Conservation (phyloP, 2,888 invertebrate genomes). For the Conistra vaccinii region DNA sequence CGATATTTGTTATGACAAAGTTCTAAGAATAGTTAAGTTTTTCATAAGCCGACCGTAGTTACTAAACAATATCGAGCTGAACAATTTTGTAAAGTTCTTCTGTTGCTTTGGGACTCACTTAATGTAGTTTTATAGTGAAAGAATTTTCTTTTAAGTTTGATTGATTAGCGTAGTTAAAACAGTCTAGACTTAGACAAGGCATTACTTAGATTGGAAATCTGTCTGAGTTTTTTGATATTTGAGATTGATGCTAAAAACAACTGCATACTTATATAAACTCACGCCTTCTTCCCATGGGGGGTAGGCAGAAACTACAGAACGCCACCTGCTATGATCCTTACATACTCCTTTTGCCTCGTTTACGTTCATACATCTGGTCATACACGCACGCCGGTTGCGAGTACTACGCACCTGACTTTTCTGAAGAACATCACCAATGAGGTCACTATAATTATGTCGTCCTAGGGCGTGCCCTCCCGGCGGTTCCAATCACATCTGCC, state of each 20-base stretch:
- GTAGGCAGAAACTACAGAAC: no score
- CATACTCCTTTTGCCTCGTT: no score
- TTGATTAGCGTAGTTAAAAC: slow-evolving; percentile 26
- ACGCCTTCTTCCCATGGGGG: no score
- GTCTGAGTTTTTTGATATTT: not conserved
- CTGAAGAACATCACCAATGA: no score
- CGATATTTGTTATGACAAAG: not conserved
- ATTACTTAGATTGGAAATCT: slow-evolving; percentile 26
- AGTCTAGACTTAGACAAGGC: slow-evolving; percentile 17
- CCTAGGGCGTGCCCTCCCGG: no score
- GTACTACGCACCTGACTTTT: no score
- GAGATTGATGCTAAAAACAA: slow-evolving; percentile 12
- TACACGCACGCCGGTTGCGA: no score
- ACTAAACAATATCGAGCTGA: slow-evolving; percentile 1
- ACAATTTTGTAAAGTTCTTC: slow-evolving; percentile 17
- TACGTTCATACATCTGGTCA: no score
- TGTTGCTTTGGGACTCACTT: slow-evolving; percentile 9
- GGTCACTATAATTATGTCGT: no score
- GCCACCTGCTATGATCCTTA: no score
- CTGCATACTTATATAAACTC: no score
- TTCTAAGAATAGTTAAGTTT: not conserved
- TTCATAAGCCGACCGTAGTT: not conserved
- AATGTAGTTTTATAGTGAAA: slow-evolving; percentile 13
- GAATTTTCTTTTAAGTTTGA: slow-evolving; percentile 32
- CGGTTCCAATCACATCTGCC: no score